A percentile compares a stretch with the other conserved stretches of the same genome.
phyloP scores from a whole-genome alignment of 2,113 vertebrate species.

The Pseudopodoces humilis region DNA sequence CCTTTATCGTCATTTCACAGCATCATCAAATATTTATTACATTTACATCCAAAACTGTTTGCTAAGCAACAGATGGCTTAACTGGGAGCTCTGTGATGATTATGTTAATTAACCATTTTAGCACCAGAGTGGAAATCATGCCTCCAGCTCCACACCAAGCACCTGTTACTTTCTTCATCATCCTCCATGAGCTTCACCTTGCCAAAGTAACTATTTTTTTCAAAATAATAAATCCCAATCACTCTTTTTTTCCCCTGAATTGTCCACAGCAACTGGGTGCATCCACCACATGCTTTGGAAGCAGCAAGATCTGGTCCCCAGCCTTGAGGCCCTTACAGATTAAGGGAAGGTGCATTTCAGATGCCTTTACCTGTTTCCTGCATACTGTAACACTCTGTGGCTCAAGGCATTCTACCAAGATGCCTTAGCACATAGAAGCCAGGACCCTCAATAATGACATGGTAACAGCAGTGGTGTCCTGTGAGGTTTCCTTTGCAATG shows the following conservation, averaged over 20 bases:
- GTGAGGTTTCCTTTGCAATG: background rate
- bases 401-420: background rate
- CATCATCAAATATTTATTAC: constrained; percentile 58
- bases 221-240: background rate
- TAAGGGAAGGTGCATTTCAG: background rate
- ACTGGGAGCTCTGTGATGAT: constrained; percentile 34
- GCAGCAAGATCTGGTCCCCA: background rate
- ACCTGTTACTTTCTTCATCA: constrained; percentile 8
- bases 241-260: background rate
- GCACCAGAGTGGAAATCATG: background rate
- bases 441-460: background rate
- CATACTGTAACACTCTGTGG: background rate
- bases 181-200: background rate
- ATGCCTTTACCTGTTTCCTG: background rate
- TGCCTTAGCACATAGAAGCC: background rate
- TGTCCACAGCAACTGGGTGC: background rate
- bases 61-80: constrained; percentile 61
- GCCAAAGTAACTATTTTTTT: background rate
- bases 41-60: constrained; percentile 61
- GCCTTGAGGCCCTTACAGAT: background rate
- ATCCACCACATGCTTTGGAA: background rate
- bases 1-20: constrained; percentile 17
- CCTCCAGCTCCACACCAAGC: background rate
- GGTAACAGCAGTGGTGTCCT: background rate
- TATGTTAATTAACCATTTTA: constrained; percentile 55